A percentile compares a stretch with the other conserved stretches of the same genome.
phyloP scores from a whole-genome alignment of 2,888 invertebrate species.

The Hymenopus coronatus region DNA sequence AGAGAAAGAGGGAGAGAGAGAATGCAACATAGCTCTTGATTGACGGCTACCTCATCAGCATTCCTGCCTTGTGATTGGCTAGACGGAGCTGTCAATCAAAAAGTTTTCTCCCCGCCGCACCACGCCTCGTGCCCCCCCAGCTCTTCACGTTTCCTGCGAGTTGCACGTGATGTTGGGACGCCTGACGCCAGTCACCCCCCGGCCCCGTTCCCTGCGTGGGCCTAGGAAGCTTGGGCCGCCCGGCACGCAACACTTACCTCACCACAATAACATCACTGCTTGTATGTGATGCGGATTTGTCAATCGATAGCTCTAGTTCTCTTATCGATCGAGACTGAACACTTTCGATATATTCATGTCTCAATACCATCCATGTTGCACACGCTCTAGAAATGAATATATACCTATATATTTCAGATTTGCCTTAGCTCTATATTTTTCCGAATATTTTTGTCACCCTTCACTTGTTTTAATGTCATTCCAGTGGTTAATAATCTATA shows the following conservation, averaged over 20 bases:
- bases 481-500: too few species aligned
- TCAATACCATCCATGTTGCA: neutral
- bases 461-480: too few species aligned
- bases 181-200: neutral
- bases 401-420: too few species aligned
- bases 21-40: slow-evolving; percentile 49
- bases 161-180: slow-evolving; percentile 4
- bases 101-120: slow-evolving; percentile 42
- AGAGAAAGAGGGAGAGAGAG: slow-evolving; percentile 11
- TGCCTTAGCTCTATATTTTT: too few species aligned
- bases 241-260: neutral
- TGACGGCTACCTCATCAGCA: slow-evolving; percentile 76
- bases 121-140: slow-evolving; percentile 11
- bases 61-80: slow-evolving; percentile 73
- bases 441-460: too few species aligned
- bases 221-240: too few species aligned
- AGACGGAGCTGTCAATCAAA: slow-evolving; percentile 79
- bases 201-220: too few species aligned
- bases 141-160: slow-evolving; percentile 5
- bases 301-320: neutral
- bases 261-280: neutral
- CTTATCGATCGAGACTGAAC: neutral
- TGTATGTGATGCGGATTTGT: neutral
- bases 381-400: too few species aligned
- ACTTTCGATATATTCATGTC: neutral